Base-by-base conservation (phyloP, 2,888 invertebrate genomes). In the Lamellibrachia satsuma region DNA sequence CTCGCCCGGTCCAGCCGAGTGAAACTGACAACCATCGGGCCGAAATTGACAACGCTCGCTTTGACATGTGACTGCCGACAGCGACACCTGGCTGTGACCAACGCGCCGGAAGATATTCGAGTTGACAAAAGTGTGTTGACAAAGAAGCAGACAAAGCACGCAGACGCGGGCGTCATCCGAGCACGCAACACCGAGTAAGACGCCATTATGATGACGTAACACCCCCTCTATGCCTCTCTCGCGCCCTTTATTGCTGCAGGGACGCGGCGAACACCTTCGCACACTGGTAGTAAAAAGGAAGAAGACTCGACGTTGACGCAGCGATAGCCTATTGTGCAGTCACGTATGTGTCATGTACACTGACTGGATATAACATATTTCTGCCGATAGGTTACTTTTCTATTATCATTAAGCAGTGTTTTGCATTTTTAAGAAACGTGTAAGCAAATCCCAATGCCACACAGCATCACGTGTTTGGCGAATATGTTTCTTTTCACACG, bases 181-280 rank as follows among this genome's bases (percentile, higher is more conserved):
- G 22, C 75, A 75, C 75, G 75, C 75, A 75, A 75, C 75, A 75
- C 75, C 22, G 75, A 15, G 75, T 75, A 75, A 75, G 75, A 75
- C 75, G 75, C 75, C 75, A 75, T 75, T 75, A 75, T 75, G 75
- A 75, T 75, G 75, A 75, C 75, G 75, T 75, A 75, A 75, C 75
- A 75, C 75, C 75, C 75, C 75, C 75, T 75, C 22, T 75, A 15
- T 4, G 3, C 22, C 11, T 75, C n/a, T n/a, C 75, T 75, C 22
- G 6, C 3, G 15, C 75, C 75, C 75, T 1, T 75, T 75, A 75
- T 75, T 75, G 75, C 75, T 6, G 22, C 22, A 3, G n/a, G 75
- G 75, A 75, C 75, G 75, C 22, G n/a, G 11, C 15, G 75, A 22
- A 75, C 75, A 75, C 75, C 75, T 75, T 22, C 75, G 3, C 75